Evolutionary conservation across 2,888 invertebrate genomes (phyloP).

Genomic region (Pseudoips prasinana): DNA sequence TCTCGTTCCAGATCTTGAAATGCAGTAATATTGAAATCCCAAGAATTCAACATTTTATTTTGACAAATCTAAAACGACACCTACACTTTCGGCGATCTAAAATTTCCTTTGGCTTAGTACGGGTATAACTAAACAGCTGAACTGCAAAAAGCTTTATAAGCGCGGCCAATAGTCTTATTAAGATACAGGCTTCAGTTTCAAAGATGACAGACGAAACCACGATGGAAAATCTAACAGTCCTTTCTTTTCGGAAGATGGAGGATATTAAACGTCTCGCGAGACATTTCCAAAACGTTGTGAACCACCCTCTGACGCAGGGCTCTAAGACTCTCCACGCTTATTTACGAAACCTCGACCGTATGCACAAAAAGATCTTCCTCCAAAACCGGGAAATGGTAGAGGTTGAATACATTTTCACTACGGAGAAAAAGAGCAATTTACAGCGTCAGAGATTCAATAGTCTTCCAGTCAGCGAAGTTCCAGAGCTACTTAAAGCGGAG

Average conservation of each 20-base stretch:
- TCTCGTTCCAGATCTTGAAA: constrained; percentile 72
- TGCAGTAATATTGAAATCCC: constrained; percentile 63
- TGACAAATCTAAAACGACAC: constrained; percentile 39
- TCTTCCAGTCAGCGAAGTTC: constrained; percentile 70
- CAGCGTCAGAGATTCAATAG: constrained; percentile 74
- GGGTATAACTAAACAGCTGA: constrained; percentile 22
- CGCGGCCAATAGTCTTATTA: constrained; percentile 29
- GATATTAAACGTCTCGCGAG: constrained; percentile 64
- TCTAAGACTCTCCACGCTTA: constrained; percentile 52
- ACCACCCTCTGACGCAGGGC: constrained; percentile 58
- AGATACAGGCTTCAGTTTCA: constrained; percentile 12
- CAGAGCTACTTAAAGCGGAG: constrained; percentile 68
- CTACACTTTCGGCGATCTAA: constrained; percentile 32
- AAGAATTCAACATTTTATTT: constrained; percentile 47
- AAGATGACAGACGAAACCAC: constrained; percentile 38
- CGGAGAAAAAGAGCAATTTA: constrained; percentile 70
- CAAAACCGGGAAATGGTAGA: constrained; percentile 64
- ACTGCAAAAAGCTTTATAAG: constrained; percentile 33
- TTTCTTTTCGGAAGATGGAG: constrained; percentile 67
- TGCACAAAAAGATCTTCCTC: constrained; percentile 58
- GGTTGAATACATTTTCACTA: constrained; percentile 74
- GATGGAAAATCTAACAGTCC: constrained; percentile 56
- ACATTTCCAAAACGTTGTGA: constrained; percentile 60
- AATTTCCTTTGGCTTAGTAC: constrained; percentile 29
- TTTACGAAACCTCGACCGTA: constrained; percentile 53